Base-by-base conservation (phyloP, 1,140 invertebrate genomes). In the Hetaerina americana region DNA sequence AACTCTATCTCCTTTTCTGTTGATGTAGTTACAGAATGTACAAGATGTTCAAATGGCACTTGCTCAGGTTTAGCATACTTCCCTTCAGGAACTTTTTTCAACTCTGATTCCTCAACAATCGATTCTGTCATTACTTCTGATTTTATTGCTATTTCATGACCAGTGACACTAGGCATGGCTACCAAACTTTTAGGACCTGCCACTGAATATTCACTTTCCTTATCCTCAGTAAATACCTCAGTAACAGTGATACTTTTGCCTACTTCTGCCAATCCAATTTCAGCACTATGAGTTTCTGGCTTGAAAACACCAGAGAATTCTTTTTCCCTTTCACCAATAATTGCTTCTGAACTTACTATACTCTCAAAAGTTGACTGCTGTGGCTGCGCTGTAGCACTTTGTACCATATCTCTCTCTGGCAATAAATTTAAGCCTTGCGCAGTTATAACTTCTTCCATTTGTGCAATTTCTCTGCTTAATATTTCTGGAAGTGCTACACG, bases 191-290 rank as follows among this genome's bases (percentile, higher is more conserved):
- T 31, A 40, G 66, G 73, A 18, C 74, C 76, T 76, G 68, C 76
- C 0, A 74, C 70, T 24, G 75, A 69, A 27, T 79, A 76, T 3
- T 67, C 74, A 22, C 78, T 77, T 76, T 83, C 81, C 66, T 79
- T 83, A 66, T 82, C 79, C 70, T 82, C 78, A 3, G 78, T 76
- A 24, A 81, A 71, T 24, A 79, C 80, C 77, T 85, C 81, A 26
- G 78, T 81, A 66, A 84, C 79, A 69, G 80, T 72, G 22, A 84
- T 71, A 0, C 82, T 75, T 70, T 81, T 79, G 40, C 71, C 73
- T 5, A n/a, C 22, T 27, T 75, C 71, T 0, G 79, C 71, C 70
- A 79, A 70, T 31, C 75, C 29, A 75, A 79, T 74, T 22, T 72
- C 71, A 22, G 80, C 82, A 72, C 27, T 78, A 72, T 82, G 78